Conservation (phyloP, 2,113 vertebrate genomes). For the Lonchura striata region DNA sequence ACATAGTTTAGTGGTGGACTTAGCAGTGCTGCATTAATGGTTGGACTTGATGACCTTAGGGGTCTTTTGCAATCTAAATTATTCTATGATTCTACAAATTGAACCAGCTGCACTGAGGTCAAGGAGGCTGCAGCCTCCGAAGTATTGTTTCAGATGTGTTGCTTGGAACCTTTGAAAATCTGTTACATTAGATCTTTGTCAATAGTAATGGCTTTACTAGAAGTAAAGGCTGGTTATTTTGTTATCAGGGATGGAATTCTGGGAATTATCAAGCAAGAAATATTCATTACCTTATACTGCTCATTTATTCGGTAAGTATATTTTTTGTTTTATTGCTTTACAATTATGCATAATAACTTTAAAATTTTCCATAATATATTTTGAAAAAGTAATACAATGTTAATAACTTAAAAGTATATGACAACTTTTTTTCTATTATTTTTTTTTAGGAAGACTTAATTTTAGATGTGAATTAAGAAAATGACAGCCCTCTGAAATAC, state of each 20-base stretch:
- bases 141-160: not conserved
- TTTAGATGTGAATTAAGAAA: not conserved
- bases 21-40: not conserved
- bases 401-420: not conserved
- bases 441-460: not conserved
- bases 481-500: not conserved
- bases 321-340: not conserved
- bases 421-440: not conserved
- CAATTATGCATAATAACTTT: not conserved
- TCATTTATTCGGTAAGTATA: not conserved
- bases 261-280: not conserved
- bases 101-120: not conserved
- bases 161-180: not conserved
- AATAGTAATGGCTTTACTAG: not conserved
- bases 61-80: not conserved
- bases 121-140: not conserved
- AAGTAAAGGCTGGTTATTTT: not conserved
- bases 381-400: not conserved
- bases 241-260: not conserved
- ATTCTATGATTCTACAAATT: not conserved
- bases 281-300: not conserved
- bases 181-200: not conserved
- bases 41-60: not conserved
- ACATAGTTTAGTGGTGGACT: not conserved
- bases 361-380: not conserved